Conservation (phyloP, 2,113 vertebrate species). For the Trachemys scripta region DNA sequence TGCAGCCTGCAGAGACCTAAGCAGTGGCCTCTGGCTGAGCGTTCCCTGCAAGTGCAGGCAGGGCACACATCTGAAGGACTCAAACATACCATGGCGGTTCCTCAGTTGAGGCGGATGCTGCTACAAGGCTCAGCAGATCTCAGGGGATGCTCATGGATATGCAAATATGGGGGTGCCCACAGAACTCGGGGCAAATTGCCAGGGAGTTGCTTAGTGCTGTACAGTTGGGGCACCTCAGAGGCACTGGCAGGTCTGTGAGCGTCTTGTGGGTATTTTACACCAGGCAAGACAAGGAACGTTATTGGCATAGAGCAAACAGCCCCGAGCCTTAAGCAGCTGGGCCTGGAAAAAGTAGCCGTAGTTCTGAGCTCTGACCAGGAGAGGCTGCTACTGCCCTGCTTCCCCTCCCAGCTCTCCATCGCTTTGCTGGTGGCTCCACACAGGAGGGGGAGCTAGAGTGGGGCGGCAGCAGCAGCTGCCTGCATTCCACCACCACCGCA, state of each 20-base stretch:
- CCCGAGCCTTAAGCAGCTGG: not conserved
- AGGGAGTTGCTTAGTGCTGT: too few relatives aligned
- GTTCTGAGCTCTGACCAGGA: not conserved
- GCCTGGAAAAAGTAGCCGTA: not conserved
- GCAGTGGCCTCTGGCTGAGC: not conserved
- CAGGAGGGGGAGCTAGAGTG: not conserved
- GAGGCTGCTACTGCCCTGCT: not conserved
- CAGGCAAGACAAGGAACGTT: not conserved
- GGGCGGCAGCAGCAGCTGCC: not conserved
- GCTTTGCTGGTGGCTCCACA: not conserved
- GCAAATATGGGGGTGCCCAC: not conserved
- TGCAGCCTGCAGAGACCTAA: not conserved
- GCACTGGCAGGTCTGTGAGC: too few relatives aligned
- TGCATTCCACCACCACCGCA: not conserved
- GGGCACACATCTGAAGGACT: not conserved
- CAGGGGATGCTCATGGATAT: not conserved
- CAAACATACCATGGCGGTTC: not conserved
- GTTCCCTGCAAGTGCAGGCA: not conserved
- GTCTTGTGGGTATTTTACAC: not conserved
- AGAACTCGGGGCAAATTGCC: not conserved
- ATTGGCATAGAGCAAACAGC: not conserved
- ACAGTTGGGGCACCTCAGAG: not conserved
- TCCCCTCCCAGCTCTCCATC: not conserved
- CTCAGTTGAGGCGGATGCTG: not conserved
- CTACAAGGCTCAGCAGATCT: not conserved